Base-by-base conservation (phyloP, 2,113 vertebrate species). In the Ailuropoda melanoleuca region DNA sequence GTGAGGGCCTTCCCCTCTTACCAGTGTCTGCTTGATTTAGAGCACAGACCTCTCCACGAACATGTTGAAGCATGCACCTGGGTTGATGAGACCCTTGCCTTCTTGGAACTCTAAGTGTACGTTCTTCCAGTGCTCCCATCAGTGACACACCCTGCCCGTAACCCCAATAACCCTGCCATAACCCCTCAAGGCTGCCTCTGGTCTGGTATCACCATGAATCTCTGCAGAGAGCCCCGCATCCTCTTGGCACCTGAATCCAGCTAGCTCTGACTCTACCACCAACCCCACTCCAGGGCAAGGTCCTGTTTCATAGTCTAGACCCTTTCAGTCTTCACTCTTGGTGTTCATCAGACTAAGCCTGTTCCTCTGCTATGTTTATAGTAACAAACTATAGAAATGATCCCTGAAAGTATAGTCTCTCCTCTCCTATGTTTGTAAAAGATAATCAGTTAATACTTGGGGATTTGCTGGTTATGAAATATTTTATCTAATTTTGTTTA, bases 231-330 rank as follows among this genome's bases (percentile, higher is more conserved):
- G 2, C 29, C 85, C 66, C 39, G 31, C 6, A 62, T 23, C 6
- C 3, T 17, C 24, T n/a, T 23, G 13, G 34, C 24, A 95, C 15
- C 24, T 23, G 5, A 9, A 48, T 9, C 7, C 13, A 21, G 21
- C 10, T 37, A 13, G 34, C 26, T 89, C 29, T 72, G 78, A 80
- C 39, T 19, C n/a, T 26, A 24, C 31, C 10, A 23, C 23, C 13
- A 82, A 12, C 5, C 8, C 34, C 48, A 43, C 6, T n/a, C 11
- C 11, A 14, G 4, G 1, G 3, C 26, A 14, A 14, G 1, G 10
- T 62, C 29, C 29, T 58, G 26, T 31, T 75, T 53, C 26, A 23
- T 37, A 6, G 12, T 53, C 53, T 43, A 66, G 53, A 74, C 23
- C 23, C 8, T 64, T 3, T 60, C 5, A 21, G 4, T 72, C 37